Base-by-base conservation (phyloP, 2,797 vertebrate genomes). In the Galaxias olidus region DNA sequence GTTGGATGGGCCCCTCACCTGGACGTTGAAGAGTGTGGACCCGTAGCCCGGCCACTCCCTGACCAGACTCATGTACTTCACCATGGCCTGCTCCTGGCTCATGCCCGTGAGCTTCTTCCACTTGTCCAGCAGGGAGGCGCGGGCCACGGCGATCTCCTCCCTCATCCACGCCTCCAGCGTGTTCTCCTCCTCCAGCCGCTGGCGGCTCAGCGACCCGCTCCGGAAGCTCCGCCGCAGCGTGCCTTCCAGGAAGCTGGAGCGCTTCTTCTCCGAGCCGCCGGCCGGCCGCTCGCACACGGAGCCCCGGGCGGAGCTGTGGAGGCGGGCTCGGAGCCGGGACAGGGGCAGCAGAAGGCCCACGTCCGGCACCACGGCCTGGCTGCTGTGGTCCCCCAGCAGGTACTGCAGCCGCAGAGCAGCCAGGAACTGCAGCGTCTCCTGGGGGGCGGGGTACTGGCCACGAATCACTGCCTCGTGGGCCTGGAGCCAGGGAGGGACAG, bases 1-100 rank as follows among this genome's bases (percentile, higher is more conserved):
- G 30, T 2, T 2, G 6, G 30, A 30, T 6, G 30, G 10, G n/a
- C 18, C 20, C 47, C 91, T 94, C 65, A 98, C 98, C 95, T 99
- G 95, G 4, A 96, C 94, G 0, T 95, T 94, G 61, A 99, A 99
- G 62, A 99, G 93, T 0, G 96, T 96, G 52, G 96, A 98, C 1
- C 98, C 97, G 1, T 98, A 98, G 4, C 98, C 97, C 10, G 94
- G 92, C 98, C 98, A 99, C 83, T 98, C 98, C 86, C 94, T 95
- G 73, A 95, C 94, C 86, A 98, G 72, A 4, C 87, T 76, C 97
- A 98, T 99, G 81, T 99, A 99, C 63, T 96, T 96, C 57, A 92
- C 85, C 94, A 98, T 98, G 76, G 95, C 95, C 79, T 95, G 95
- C 14, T 96, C 93, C 86, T 96, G 96, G 73, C 63, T 94, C 92